Evolutionary conservation across 2,888 invertebrate species (phyloP), one percentile per base, ranked within the genome.

Genomic region (Automeris io): DNA sequence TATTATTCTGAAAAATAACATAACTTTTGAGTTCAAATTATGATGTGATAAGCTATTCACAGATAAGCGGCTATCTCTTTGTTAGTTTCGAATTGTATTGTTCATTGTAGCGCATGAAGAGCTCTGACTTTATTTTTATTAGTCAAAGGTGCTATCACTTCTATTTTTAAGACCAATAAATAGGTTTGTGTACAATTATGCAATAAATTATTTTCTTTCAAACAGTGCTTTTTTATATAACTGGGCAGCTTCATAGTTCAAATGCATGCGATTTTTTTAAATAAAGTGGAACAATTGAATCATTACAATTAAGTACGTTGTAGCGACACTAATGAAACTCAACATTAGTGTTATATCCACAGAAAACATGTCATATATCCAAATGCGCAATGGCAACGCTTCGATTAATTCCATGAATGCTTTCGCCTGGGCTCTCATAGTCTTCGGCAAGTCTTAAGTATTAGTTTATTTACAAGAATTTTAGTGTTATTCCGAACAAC

Each of bases 221-320:
- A n/a, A n/a, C n/a, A n/a, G n/a, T n/a, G n/a, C n/a, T n/a, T n/a
- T n/a, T n/a, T n/a, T n/a, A n/a, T 2, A n/a, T 3, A 22, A n/a
- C 22, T 22, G 22, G 22, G 22, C 22, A 22, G 2, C n/a, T 22
- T 22, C 8, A 22, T 22, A 7, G 2, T 16, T 31, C 16, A 31
- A 31, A 31, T 18, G 1, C 8, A 7, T 16, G n/a, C n/a, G n/a
- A n/a, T 4, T 16, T 16, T 7, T 25, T 62, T 57, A 70, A 21
- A 65, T 32, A 40, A 76, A 67, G 46, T 73, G 70, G 16, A 64
- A 65, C 22, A 73, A 55, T 55, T 80, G 79, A 41, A 78, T 63
- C 13, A 76, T 65, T 8, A 78, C 61, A 51, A 80, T 73, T 36
- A 77, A 59, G 45, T 73, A 79, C 0, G 77, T 74, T 0, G 77